Evolutionary conservation across 2,888 invertebrate species (phyloP), one percentile per base, ranked within the genome.

Genomic region (Eustalomyia histrio): DNA sequence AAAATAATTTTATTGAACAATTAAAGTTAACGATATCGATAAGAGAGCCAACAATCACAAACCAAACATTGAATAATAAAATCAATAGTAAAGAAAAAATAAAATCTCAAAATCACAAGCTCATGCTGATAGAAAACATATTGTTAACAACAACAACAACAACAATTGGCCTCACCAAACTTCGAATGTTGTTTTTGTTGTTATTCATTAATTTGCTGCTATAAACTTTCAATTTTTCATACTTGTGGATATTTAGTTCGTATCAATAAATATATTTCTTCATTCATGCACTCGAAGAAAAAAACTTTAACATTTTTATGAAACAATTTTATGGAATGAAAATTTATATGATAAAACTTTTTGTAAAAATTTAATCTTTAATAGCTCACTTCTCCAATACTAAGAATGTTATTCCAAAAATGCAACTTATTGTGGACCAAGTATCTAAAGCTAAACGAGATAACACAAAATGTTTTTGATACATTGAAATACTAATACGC

Each of bases 1-100:
- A 65, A 76, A 69, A 69, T 55, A 74, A 50, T 69, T n/a, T 76
- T 76, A 76, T 81, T 68, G 61, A 39, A 74, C 76, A 81, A 80
- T 73, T 73, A 76, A 79, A 60, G 12, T 50, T 35, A 64, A 68
- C 35, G 63, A 73, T 64, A 43, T 29, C 68, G 73, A 74, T 74
- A 76, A 73, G 69, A 67, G 29, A 12, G 18, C n/a, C 64, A 64
- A 33, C 24, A 43, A 52, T 60, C 12, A 21, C 33, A 16, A n/a
- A 35, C 35, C 21, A 8, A 9, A 47, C n/a, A 33, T 39, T 18
- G 8, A 53, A 33, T 14, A 52, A 53, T 39, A 17, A 63, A 67
- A n/a, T n/a, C n/a, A n/a, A n/a, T n/a, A n/a, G n/a, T n/a, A n/a
- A n/a, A n/a, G n/a, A n/a, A n/a, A n/a, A n/a, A 35, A 55, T 12